These are phyloP conservation scores for Pelosia muscerda DNA, from an alignment of 2,888 invertebrate genomes.

Conservation along the genomic window DNA sequence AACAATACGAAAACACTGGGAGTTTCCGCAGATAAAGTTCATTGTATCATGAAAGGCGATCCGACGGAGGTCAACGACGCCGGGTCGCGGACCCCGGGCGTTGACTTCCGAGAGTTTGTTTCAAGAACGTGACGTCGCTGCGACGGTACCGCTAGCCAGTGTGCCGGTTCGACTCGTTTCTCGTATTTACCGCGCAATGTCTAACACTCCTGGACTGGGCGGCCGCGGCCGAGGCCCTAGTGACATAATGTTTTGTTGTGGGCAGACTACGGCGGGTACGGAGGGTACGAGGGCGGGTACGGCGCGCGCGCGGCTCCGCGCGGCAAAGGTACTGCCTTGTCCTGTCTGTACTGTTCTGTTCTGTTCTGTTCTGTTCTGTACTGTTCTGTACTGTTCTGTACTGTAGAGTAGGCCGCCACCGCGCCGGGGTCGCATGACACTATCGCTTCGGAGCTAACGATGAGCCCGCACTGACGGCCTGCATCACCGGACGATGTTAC, in stretches of 20 bases:
- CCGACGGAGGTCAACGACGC: constrained; percentile 10
- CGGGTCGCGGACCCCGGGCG: constrained; percentile 7
- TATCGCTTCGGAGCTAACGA: constrained; percentile 35
- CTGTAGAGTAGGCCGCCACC: constrained; percentile 38
- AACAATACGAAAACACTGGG: background rate
- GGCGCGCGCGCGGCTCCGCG: constrained; percentile 95
- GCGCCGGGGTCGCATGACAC: constrained; percentile 47
- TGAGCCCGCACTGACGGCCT: constrained; percentile 9
- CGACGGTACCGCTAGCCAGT: background rate
- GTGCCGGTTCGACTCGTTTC: background rate
- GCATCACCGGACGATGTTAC: constrained; percentile 10
- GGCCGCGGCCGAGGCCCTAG: background rate
- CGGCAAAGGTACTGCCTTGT: constrained; percentile 92
- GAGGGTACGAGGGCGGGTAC: constrained; percentile 96
- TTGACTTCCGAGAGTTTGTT: background rate
- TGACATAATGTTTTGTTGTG: constrained; percentile 84
- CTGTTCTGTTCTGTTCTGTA: constrained; percentile 37
- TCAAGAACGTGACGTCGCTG: background rate
- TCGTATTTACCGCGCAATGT: background rate
- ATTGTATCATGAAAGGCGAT: background rate
- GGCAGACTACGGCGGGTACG: constrained; percentile 95
- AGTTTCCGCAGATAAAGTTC: constrained; percentile 2
- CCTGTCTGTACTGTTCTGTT: constrained; percentile 45
- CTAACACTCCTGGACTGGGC: constrained; percentile 12
- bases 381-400: constrained; percentile 29